Conservation (phyloP, 1,140 invertebrate species). For the Pseudomyrmex pallidus region DNA sequence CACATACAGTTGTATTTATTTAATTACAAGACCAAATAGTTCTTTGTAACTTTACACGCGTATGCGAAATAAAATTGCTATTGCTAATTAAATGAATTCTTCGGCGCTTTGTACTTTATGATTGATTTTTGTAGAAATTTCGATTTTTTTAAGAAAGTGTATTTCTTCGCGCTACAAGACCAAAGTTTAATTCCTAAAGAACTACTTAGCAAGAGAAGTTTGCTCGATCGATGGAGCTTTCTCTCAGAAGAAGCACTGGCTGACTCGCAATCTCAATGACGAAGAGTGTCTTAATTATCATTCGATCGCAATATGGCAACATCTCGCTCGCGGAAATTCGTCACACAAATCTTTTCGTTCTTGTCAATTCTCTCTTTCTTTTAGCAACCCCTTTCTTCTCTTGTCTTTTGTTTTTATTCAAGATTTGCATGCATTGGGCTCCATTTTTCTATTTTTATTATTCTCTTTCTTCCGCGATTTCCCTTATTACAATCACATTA, state of each 20-base stretch:
- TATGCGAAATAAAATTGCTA: not conserved
- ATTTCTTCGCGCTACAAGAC: constrained; percentile 48
- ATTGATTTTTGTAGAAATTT: no score
- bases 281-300: constrained; percentile 70
- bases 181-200: constrained; percentile 66
- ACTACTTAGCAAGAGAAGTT: constrained; percentile 68
- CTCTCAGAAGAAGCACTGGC: constrained; percentile 51
- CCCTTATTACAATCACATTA: not conserved
- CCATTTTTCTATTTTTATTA: not conserved
- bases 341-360: constrained; percentile 60
- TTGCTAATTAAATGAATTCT: not conserved
- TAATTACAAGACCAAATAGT: not conserved
- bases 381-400: not conserved
- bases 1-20: not conserved
- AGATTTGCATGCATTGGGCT: constrained; percentile 5
- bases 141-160: constrained; percentile 7
- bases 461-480: not conserved
- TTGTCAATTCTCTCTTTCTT: constrained; percentile 4
- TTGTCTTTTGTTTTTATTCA: not conserved
- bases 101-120: no score
- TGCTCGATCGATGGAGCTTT: constrained; percentile 60
- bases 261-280: constrained; percentile 50
- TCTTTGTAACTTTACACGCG: not conserved
- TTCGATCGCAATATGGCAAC: constrained; percentile 53
- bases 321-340: constrained; percentile 50